Evolutionary conservation across 1,140 invertebrate genomes (phyloP).

Genomic region (Gryllus bimaculatus): DNA sequence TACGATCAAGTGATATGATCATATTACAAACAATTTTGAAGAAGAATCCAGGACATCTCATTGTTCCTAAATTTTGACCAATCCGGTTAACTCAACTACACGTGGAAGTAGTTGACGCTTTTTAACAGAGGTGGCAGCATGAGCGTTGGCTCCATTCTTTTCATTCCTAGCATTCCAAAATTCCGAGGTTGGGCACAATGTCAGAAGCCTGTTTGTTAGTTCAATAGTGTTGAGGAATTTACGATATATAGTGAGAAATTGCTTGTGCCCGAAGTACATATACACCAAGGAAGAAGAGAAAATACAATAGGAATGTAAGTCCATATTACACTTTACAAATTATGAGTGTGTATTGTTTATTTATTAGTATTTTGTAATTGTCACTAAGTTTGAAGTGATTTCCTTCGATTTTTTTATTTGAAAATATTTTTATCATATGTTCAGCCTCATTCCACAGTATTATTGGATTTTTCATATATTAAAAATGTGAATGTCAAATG

Average conservation of each 20-base stretch:
- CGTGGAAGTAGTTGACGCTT: constrained; percentile 12
- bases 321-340: too few relatives aligned
- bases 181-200: constrained; percentile 25
- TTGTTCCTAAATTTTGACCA: background rate
- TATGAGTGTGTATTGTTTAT: background rate
- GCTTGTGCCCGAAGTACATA: background rate
- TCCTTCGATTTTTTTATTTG: too few relatives aligned
- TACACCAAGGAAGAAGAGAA: background rate
- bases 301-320: background rate
- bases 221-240: constrained; percentile 23
- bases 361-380: background rate
- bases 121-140: constrained; percentile 22
- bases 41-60: background rate
- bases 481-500: too few relatives aligned
- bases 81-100: background rate
- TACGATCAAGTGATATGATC: too few relatives aligned
- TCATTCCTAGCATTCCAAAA: constrained; percentile 26
- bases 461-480: too few relatives aligned
- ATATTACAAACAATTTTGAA: background rate
- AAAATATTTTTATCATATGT: too few relatives aligned
- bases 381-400: background rate
- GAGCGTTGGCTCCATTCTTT: constrained; percentile 23
- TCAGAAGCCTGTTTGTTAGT: constrained; percentile 23
- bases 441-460: too few relatives aligned
- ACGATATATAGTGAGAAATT: constrained; percentile 12